phyloP scores from a whole-genome alignment of 1,140 invertebrate genomes.

The Aphaenogaster rudis region DNA sequence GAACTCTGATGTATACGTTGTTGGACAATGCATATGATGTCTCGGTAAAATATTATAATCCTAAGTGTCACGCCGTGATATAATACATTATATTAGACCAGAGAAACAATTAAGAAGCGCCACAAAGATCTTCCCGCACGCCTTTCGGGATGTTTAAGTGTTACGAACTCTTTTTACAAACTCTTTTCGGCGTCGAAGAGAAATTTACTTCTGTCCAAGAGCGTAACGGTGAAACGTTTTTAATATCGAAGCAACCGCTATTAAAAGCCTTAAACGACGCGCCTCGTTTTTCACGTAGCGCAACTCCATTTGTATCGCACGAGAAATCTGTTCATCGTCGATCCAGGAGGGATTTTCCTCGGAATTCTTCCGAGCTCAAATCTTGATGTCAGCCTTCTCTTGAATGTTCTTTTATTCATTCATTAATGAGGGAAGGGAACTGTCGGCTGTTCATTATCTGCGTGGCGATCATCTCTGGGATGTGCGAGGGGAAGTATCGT shows the following conservation, averaged over 20 bases:
- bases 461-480: constrained; percentile 52
- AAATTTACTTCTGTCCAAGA: constrained; percentile 16
- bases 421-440: background rate
- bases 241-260: constrained; percentile 14
- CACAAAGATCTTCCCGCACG: constrained; percentile 1
- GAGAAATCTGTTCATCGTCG: background rate
- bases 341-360: background rate
- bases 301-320: constrained; percentile 24
- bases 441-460: constrained; percentile 23
- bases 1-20: constrained; percentile 48
- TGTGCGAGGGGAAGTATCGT: constrained; percentile 51
- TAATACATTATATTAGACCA: constrained; percentile 11
- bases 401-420: constrained; percentile 14
- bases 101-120: constrained; percentile 10
- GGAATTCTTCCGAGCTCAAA: constrained; percentile 9
- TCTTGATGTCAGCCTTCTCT: constrained; percentile 20
- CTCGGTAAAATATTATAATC: constrained; percentile 41
- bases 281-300: background rate
- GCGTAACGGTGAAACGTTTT: constrained; percentile 1
- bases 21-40: constrained; percentile 44
- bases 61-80: constrained; percentile 41
- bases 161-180: background rate
- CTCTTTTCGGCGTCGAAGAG: background rate
- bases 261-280: background rate
- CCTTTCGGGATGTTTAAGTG: constrained; percentile 29